Evolutionary conservation across 2,113 vertebrate genomes (phyloP), one percentile per base, ranked within the genome.

Genomic region (Cervus canadensis): DNA sequence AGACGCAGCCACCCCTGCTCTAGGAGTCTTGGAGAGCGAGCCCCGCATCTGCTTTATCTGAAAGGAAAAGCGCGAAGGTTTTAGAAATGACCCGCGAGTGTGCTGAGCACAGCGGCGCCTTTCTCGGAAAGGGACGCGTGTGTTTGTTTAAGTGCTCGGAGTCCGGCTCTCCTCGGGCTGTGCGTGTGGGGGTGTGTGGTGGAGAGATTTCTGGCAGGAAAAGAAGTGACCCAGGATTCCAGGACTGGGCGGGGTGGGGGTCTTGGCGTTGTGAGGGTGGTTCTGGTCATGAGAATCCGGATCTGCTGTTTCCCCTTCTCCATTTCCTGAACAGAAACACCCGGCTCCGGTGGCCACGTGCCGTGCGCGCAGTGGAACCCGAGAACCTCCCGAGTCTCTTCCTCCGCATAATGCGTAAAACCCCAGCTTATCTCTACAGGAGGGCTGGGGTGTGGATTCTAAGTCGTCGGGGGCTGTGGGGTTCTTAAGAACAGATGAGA

Each of bases 131-230:
- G 52, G 83, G 28, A 40, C 0, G 2, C 33, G 14, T 13, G 19
- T 19, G n/a, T 90, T 60, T 76, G 74, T n/a, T 26, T 26, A 23
- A 33, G 17, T 17, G 28, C 0, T 1, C 1, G 8, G 28, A 57
- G 36, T 30, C 21, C 1, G 0, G 6, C 1, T 0, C 25, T 59
- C 14, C 30, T 7, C 71, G 0, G 14, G 3, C 16, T 17, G 40
- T 60, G 40, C 14, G 23, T 23, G 57, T 13, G 26, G 16, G 25
- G 1, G 40, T 7, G 59, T 1, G 19, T 50, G 64, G n/a, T 33
- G 48, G 76, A 16, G 50, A 57, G 21, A 10, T 30, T 60, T 96
- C 88, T 52, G 64, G 33, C 54, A 28, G 36, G 21, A 92, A 78
- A 86, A 85, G 21, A 40, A 71, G 13, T 40, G 26, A 12, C 26